phyloP scores from a whole-genome alignment of 2,113 vertebrate genomes.

The Chlorocebus sabaeus region DNA sequence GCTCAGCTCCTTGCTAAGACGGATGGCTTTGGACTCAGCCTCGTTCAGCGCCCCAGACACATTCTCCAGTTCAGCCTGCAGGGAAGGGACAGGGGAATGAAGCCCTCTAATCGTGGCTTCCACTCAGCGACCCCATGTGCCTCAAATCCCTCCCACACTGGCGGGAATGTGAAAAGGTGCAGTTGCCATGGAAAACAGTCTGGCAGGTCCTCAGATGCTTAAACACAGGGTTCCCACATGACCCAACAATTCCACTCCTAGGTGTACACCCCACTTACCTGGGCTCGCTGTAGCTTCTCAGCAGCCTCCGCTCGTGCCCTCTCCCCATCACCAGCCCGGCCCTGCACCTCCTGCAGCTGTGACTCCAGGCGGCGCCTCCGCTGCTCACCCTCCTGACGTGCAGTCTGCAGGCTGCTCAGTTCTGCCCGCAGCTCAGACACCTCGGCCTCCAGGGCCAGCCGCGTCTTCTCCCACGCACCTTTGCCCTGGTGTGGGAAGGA shows the following conservation, averaged over 20 bases:
- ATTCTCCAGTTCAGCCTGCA: constrained; percentile 88
- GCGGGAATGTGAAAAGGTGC: not conserved
- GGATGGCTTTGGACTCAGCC: constrained; percentile 87
- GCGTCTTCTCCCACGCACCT: constrained; percentile 88
- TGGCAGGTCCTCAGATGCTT: not conserved
- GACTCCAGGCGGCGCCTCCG: constrained; percentile 87
- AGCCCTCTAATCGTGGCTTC: fast-evolving
- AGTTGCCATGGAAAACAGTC: not conserved
- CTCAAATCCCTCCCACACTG: not conserved
- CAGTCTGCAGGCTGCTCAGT: constrained; percentile 85
- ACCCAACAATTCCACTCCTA: not conserved
- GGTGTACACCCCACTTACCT: constrained; percentile 77
- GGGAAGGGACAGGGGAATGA: not conserved
- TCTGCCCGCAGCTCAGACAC: constrained; percentile 80
- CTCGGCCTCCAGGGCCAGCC: constrained; percentile 83
- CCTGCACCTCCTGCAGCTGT: constrained; percentile 88
- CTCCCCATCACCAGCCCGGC: constrained; percentile 86
- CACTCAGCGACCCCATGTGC: not conserved
- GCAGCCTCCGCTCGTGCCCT: constrained; percentile 84
- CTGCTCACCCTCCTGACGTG: constrained; percentile 88
- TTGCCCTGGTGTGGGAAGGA: constrained; percentile 75
- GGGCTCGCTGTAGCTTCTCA: constrained; percentile 87
- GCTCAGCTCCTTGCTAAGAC: constrained; percentile 89
- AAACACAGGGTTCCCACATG: not conserved
- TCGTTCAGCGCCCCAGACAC: constrained; percentile 83